phyloP scores from a whole-genome alignment of 2,113 vertebrate genomes.

The Urocynchramus pylzowi region DNA sequence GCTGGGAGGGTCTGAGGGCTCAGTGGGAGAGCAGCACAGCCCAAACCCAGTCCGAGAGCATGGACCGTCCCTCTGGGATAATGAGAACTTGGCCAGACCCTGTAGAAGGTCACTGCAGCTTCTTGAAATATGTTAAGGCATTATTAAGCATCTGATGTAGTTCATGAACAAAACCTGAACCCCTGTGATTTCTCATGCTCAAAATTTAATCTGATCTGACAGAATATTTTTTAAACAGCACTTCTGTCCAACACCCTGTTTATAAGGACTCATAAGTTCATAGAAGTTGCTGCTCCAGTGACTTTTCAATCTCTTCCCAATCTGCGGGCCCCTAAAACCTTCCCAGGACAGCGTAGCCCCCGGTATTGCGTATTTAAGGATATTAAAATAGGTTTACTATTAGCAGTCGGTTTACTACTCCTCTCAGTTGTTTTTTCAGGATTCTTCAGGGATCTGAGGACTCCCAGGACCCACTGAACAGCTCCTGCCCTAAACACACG shows the following conservation, averaged over 20 bases:
- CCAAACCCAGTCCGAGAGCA: neutral
- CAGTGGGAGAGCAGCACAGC: too few relatives aligned
- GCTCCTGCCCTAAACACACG: neutral
- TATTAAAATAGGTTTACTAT: neutral
- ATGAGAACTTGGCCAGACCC: neutral
- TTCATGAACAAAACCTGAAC: neutral
- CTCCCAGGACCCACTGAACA: neutral
- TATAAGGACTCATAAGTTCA: neutral
- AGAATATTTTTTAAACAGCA: neutral
- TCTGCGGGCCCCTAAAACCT: neutral
- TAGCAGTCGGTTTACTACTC: neutral
- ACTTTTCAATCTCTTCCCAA: neutral
- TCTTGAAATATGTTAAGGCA: neutral
- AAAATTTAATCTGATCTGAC: neutral
- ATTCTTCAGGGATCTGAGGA: neutral
- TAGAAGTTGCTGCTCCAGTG: neutral
- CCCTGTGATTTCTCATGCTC: neutral
- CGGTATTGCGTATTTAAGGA: neutral
- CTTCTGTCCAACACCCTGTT: neutral
- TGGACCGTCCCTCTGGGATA: accelerated
- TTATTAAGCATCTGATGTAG: accelerated
- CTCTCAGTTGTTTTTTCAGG: neutral
- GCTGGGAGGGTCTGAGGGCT: neutral
- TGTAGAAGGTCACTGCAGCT: neutral
- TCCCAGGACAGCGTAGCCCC: accelerated